A percentile compares a stretch with the other conserved stretches of the same genome.
phyloP scores from a whole-genome alignment of 1,140 invertebrate genomes.

The Drosophila nasuta region DNA sequence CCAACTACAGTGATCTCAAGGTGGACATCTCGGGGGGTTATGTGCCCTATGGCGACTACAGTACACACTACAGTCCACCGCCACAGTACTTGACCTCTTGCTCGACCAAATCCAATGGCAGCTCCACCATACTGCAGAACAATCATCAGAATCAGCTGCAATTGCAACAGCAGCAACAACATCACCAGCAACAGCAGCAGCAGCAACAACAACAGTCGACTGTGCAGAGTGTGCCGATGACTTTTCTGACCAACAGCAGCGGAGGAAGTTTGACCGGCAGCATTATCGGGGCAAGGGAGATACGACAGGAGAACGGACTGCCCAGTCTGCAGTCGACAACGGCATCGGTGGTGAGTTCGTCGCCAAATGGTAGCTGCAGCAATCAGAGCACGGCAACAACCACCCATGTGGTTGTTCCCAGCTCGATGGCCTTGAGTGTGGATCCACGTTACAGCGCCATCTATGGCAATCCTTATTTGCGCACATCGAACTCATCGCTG shows the following conservation, averaged over 20 bases:
- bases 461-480: slow-evolving; percentile 94
- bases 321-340: slow-evolving; percentile 81
- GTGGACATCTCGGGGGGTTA: slow-evolving; percentile 95
- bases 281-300: slow-evolving; percentile 78
- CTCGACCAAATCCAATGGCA: slow-evolving; percentile 81
- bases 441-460: slow-evolving; percentile 94
- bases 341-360: slow-evolving; percentile 82
- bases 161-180: slow-evolving; percentile 73
- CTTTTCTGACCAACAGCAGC: slow-evolving; percentile 76
- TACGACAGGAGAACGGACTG: slow-evolving; percentile 80
- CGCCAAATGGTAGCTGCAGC: slow-evolving; percentile 81
- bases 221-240: slow-evolving; percentile 73
- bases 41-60: slow-evolving; percentile 95
- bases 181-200: slow-evolving; percentile 59
- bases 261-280: slow-evolving; percentile 81
- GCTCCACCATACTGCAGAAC: slow-evolving; percentile 78
- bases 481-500: slow-evolving; percentile 86
- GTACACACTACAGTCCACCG: slow-evolving; percentile 91
- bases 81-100: slow-evolving; percentile 84
- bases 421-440: slow-evolving; percentile 86
- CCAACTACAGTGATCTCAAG: slow-evolving; percentile 96
- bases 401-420: slow-evolving; percentile 76
- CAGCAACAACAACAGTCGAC: slow-evolving; percentile 48
- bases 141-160: slow-evolving; percentile 82
- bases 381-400: slow-evolving; percentile 78